phyloP scores from a whole-genome alignment of 2,888 invertebrate genomes.

The Labia minor region DNA sequence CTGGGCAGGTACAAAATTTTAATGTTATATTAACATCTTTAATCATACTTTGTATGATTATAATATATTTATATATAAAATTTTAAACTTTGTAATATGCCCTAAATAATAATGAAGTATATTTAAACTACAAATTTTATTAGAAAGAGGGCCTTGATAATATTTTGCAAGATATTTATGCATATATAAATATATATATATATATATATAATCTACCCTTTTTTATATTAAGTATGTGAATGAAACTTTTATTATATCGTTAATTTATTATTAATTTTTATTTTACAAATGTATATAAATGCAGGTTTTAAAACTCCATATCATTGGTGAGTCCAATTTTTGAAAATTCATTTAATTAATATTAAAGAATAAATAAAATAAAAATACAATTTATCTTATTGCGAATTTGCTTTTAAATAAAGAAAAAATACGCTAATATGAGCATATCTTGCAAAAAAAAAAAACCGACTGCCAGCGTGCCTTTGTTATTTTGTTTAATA shows the following conservation, averaged over 20 bases:
- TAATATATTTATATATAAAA: no score
- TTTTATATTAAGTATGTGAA: not conserved
- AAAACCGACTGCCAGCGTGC: constrained; percentile 3
- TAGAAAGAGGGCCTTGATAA: not conserved
- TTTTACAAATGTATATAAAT: not conserved
- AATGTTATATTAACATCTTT: no score
- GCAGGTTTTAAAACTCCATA: not conserved
- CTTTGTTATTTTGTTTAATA: not conserved
- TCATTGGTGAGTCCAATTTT: not conserved
- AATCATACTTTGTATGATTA: no score
- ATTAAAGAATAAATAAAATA: no score
- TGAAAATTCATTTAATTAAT: not conserved
- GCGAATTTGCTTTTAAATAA: not conserved
- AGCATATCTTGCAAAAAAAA: not conserved
- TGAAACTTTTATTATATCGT: not conserved
- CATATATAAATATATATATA: no score
- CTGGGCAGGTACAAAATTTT: no score
- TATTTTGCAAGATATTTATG: not conserved
- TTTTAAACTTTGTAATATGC: no score
- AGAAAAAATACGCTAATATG: not conserved
- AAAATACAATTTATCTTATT: not conserved
- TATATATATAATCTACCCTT: no score
- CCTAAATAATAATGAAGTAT: not conserved
- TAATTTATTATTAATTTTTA: not conserved
- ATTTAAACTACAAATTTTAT: not conserved